A percentile compares a stretch with the other conserved stretches of the same genome.
Evolutionary conservation across 2,113 vertebrate species (phyloP).

Genomic region (Pardalotus punctatus): DNA sequence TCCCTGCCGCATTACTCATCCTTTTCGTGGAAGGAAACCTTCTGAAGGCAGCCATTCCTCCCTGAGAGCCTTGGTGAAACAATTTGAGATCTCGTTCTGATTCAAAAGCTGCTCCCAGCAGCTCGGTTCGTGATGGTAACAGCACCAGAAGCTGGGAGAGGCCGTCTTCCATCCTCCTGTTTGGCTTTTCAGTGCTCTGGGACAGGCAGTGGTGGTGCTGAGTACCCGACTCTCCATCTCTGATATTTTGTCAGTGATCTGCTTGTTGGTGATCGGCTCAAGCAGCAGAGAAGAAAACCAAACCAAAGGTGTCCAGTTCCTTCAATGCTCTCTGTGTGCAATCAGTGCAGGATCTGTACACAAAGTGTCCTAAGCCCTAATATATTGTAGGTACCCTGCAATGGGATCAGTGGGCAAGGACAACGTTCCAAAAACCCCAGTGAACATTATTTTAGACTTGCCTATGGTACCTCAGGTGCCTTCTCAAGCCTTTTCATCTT

Average conservation of each 20-base stretch:
- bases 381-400: no score
- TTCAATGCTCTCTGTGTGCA: fast-evolving
- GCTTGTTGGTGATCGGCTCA: fast-evolving
- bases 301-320: fast-evolving
- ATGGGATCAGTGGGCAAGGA: not conserved
- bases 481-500: not conserved
- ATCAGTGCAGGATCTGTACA: not conserved
- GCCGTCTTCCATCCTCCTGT: not conserved
- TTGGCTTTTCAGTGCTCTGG: not conserved
- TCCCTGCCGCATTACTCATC: constrained; percentile 20
- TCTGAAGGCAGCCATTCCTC: not conserved
- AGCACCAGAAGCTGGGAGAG: not conserved
- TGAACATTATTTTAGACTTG: not conserved
- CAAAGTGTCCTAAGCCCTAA: fast-evolving
- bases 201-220: not conserved
- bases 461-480: not conserved
- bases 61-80: not conserved
- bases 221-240: not conserved
- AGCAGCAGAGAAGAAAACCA: not conserved
- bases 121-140: not conserved
- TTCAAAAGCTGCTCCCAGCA: not conserved
- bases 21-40: not conserved
- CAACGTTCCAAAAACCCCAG: not conserved
- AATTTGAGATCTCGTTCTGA: not conserved
- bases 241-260: not conserved